These are phyloP conservation scores for Sphenopsis melanotis DNA, from an alignment of 2,797 vertebrate species.

Conservation along the genomic window DNA sequence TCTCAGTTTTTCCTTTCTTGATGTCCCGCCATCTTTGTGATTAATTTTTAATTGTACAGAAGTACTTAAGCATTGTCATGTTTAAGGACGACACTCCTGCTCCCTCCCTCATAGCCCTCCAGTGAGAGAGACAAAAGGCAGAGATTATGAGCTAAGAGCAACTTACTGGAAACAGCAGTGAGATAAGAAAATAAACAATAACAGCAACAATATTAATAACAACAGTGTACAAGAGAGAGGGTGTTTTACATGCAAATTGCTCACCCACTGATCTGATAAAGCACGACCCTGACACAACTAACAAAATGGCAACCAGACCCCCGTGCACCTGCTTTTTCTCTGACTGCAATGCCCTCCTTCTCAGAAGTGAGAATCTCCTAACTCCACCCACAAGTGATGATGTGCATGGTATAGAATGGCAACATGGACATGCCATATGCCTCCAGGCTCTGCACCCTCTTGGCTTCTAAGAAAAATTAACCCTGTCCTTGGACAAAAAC, in stretches of 20 bases:
- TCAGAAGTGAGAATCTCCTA: background rate
- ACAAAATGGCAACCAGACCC: accelerated
- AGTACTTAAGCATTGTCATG: background rate
- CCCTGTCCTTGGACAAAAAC: background rate
- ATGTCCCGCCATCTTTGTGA: background rate
- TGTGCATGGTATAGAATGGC: background rate
- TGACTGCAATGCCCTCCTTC: background rate
- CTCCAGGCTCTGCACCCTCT: background rate
- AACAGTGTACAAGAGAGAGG: background rate
- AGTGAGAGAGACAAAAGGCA: background rate
- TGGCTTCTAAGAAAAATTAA: background rate
- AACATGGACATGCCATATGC: accelerated
- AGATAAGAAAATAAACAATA: background rate
- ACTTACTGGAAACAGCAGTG: background rate
- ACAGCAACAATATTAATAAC: background rate
- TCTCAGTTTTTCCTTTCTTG: background rate
- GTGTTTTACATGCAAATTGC: background rate
- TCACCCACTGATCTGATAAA: background rate
- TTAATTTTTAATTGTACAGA: background rate
- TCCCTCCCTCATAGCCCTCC: background rate
- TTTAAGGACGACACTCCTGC: background rate
- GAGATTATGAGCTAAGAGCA: background rate
- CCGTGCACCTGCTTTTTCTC: background rate
- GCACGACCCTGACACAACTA: accelerated
- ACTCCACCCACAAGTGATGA: background rate